A percentile compares a stretch with the other conserved stretches of the same genome.
Conservation (phyloP, 2,888 invertebrate species). For the Metalampra italica region DNA sequence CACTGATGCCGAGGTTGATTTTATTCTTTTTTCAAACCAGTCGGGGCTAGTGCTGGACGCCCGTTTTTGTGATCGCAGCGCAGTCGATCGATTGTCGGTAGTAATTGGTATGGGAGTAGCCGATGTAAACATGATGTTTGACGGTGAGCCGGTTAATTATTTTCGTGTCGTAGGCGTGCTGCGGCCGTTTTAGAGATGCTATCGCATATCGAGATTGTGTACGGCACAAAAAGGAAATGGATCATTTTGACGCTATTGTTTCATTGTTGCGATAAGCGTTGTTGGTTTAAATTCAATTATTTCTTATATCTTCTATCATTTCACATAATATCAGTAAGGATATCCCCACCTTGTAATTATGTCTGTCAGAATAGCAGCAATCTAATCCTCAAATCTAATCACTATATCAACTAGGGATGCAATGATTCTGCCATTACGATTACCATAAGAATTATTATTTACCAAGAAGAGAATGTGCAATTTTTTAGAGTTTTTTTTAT, state of each 20-base stretch:
- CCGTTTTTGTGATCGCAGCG: conserved; percentile 49
- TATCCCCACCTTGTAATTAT: too few relatives aligned
- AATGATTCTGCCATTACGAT: too few relatives aligned
- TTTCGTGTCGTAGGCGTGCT: conserved; percentile 72
- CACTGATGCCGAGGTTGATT: too few relatives aligned
- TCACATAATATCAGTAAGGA: too few relatives aligned
- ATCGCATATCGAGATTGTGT: conserved; percentile 57
- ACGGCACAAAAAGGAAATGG: conserved; percentile 53
- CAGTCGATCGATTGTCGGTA: conserved; percentile 64
- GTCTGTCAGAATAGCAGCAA: too few relatives aligned
- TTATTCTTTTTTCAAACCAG: conserved; percentile 41
- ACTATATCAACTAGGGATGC: too few relatives aligned
- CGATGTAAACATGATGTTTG: conserved; percentile 73
- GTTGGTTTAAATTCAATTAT: conserved; percentile 29
- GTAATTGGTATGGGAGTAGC: conserved; percentile 76
- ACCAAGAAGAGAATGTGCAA: too few relatives aligned
- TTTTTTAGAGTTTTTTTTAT: too few relatives aligned
- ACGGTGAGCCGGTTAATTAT: conserved; percentile 72
- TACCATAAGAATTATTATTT: too few relatives aligned
- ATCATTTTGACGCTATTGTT: conserved; percentile 48
- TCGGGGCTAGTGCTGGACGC: conserved; percentile 52
- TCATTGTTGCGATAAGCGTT: conserved; percentile 41
- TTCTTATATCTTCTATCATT: background rate
- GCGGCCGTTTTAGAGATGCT: conserved; percentile 46
- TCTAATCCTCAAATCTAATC: too few relatives aligned